A percentile compares a stretch with the other conserved stretches of the same genome.
Evolutionary conservation across 1,140 invertebrate genomes (phyloP).

Genomic region (Doryteuthis pealeii): DNA sequence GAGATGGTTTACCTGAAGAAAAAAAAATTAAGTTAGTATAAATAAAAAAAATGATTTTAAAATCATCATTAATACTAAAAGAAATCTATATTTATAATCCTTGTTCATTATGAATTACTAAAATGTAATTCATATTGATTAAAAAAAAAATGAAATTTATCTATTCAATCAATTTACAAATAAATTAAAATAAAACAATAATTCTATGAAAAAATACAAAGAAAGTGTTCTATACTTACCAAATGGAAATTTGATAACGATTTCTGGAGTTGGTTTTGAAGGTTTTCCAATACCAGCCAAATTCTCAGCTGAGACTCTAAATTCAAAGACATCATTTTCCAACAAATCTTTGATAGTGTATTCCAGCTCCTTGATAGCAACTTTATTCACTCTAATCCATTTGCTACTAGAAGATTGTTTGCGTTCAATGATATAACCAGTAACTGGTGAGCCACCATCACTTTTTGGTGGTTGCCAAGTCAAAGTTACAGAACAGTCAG

Average conservation of each 20-base stretch:
- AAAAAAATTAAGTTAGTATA: no score
- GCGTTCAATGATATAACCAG: conserved; percentile 92
- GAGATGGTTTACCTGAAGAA: conserved; percentile 59
- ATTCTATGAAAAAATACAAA: no score
- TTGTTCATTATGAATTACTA: no score
- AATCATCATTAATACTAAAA: no score
- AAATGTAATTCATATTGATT: no score
- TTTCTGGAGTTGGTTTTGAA: conserved; percentile 82
- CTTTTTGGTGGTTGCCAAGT: conserved; percentile 84
- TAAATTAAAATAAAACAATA: no score
- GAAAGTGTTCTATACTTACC: conserved; percentile 64
- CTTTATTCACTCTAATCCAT: conserved; percentile 35
- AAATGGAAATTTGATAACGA: conserved; percentile 91
- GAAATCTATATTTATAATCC: no score
- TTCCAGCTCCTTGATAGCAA: conserved; percentile 74
- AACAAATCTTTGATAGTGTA: conserved; percentile 89
- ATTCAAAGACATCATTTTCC: conserved; percentile 88
- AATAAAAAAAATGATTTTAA: no score
- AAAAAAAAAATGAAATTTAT: no score
- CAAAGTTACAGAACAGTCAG: conserved; percentile 86
- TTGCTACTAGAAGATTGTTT: conserved; percentile 68
- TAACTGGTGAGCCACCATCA: conserved; percentile 85
- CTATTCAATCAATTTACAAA: no score
- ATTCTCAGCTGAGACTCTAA: conserved; percentile 81
- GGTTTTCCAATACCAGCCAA: conserved; percentile 61